phyloP scores from a whole-genome alignment of 2,888 invertebrate genomes.

The Phortica magna region DNA sequence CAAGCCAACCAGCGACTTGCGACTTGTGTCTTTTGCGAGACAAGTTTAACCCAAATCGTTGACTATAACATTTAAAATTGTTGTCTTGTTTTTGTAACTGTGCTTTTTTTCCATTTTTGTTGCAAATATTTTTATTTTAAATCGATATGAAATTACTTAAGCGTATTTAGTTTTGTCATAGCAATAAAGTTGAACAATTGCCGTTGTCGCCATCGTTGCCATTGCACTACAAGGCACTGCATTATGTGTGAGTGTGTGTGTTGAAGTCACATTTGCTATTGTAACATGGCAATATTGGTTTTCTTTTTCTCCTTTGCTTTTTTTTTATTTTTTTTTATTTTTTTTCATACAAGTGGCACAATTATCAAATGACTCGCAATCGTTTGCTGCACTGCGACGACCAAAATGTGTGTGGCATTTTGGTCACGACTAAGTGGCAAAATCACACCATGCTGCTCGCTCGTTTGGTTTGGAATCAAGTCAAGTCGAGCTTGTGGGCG shows the following conservation, averaged over 20 bases:
- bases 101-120: conserved; percentile 7
- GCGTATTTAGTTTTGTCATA: conserved; percentile 59
- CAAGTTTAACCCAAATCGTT: conserved; percentile 61
- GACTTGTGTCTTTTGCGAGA: conserved; percentile 13
- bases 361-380: conserved; percentile 26
- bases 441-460: neutral
- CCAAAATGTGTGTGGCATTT: conserved; percentile 6
- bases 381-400: conserved; percentile 24
- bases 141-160: conserved; percentile 56
- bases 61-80: conserved; percentile 48
- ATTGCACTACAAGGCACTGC: conserved; percentile 44
- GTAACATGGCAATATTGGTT: conserved; percentile 1
- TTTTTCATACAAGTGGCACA: conserved; percentile 16
- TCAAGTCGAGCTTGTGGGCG: conserved; percentile 4
- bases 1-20: neutral
- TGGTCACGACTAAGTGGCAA: neutral
- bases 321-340: neutral
- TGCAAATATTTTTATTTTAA: conserved; percentile 35
- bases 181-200: conserved; percentile 55
- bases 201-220: neutral
- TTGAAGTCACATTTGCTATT: conserved; percentile 14
- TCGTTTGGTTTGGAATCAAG: neutral
- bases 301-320: neutral
- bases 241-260: conserved; percentile 47
- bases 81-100: conserved; percentile 46